A percentile compares a stretch with the other conserved stretches of the same genome.
phyloP scores from a whole-genome alignment of 2,113 vertebrate genomes.

The Bubo bubo region DNA sequence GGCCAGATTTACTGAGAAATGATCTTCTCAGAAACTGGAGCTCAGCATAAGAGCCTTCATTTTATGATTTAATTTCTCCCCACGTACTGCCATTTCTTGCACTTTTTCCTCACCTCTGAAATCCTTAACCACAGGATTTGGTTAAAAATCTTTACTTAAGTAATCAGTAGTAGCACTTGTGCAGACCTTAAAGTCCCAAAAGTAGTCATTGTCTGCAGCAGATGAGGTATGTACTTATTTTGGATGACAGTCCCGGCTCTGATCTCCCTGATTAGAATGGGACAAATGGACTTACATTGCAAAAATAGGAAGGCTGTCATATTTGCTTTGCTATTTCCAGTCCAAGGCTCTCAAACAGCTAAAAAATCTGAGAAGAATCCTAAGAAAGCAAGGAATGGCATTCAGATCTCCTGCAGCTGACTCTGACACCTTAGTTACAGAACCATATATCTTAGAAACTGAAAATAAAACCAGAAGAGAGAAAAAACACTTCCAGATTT shows the following conservation, averaged over 20 bases:
- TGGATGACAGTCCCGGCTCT: neutral
- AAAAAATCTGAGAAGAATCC: neutral
- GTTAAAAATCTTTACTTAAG: neutral
- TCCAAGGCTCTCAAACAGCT: neutral
- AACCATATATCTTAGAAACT: neutral
- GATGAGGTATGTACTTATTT: neutral
- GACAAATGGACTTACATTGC: neutral
- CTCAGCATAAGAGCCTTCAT: neutral
- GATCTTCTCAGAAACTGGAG: neutral
- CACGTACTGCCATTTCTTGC: neutral
- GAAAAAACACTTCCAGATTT: neutral
- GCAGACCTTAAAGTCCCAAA: neutral
- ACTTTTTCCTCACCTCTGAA: neutral
- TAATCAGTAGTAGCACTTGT: neutral
- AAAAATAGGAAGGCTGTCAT: neutral
- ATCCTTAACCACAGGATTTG: neutral
- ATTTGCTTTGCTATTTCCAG: neutral
- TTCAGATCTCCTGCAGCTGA: neutral
- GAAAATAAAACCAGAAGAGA: neutral
- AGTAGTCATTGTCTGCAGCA: neutral
- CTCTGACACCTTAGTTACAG: neutral
- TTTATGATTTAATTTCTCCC: neutral
- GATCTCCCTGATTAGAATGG: neutral
- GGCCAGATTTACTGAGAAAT: neutral
- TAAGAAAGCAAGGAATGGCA: neutral